Evolutionary conservation across 2,113 vertebrate genomes (phyloP).

Genomic region (Vombatus ursinus): DNA sequence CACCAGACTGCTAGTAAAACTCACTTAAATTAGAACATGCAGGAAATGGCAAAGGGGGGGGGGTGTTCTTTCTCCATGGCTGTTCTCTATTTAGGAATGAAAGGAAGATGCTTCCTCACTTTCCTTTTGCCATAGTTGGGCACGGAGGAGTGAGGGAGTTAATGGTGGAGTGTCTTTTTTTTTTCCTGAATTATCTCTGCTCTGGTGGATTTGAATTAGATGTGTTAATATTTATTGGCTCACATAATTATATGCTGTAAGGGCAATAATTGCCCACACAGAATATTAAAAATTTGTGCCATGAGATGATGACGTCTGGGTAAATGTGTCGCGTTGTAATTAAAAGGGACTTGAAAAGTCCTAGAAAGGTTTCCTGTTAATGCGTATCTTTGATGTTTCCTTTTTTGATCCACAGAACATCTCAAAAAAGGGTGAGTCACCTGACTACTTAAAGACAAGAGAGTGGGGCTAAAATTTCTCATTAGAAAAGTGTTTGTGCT

Average conservation of each 20-base stretch:
- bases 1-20: background rate
- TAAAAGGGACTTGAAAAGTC: slow-evolving; percentile 77
- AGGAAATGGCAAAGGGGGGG: background rate
- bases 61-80: background rate
- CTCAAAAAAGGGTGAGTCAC: slow-evolving; percentile 76
- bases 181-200: slow-evolving; percentile 44
- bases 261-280: slow-evolving; percentile 72
- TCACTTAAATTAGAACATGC: background rate
- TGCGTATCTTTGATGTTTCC: slow-evolving; percentile 74
- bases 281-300: slow-evolving; percentile 72
- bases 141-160: slow-evolving; percentile 35
- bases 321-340: slow-evolving; percentile 72
- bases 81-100: background rate
- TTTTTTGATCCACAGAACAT: slow-evolving; percentile 78
- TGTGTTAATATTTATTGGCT: slow-evolving; percentile 70
- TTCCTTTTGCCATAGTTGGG: background rate
- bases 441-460: slow-evolving; percentile 68
- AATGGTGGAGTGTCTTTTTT: slow-evolving; percentile 32
- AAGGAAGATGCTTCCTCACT: background rate
- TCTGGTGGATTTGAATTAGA: slow-evolving; percentile 57
- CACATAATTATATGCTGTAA: slow-evolving; percentile 59
- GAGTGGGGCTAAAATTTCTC: slow-evolving; percentile 75
- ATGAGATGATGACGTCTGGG: slow-evolving; percentile 64
- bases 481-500: slow-evolving; percentile 51
- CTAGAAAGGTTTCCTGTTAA: slow-evolving; percentile 77